Conservation (phyloP, 2,797 vertebrate species). For the Epinephelus awoara region DNA sequence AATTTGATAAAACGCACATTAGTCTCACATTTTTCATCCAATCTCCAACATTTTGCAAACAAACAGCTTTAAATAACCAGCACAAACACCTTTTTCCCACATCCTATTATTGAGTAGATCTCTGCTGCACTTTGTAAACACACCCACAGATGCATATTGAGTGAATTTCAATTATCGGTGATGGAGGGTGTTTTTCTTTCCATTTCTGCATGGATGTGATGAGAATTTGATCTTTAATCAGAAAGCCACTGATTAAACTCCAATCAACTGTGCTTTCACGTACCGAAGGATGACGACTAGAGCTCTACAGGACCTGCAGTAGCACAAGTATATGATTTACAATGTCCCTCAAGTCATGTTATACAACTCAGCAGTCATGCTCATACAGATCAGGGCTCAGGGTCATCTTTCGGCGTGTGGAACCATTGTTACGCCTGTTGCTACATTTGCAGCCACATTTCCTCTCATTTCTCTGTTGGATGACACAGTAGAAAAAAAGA, state of each 20-base stretch:
- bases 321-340: slow-evolving; percentile 53
- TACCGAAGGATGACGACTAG: slow-evolving; percentile 85
- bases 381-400: slow-evolving; percentile 68
- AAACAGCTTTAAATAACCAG: slow-evolving; percentile 34
- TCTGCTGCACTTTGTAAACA: slow-evolving; percentile 51
- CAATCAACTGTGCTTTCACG: slow-evolving; percentile 85
- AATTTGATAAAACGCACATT: slow-evolving; percentile 50
- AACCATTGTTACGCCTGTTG: slow-evolving; percentile 84
- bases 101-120: slow-evolving; percentile 19
- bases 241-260: slow-evolving; percentile 88
- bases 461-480: slow-evolving; percentile 80
- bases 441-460: slow-evolving; percentile 83
- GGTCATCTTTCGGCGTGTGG: slow-evolving; percentile 88
- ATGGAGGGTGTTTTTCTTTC: slow-evolving; percentile 87
- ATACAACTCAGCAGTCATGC: slow-evolving; percentile 53
- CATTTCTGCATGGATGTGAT: slow-evolving; percentile 90
- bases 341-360: slow-evolving; percentile 56
- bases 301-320: slow-evolving; percentile 65
- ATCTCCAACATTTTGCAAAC: slow-evolving; percentile 22
- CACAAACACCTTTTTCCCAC: slow-evolving; percentile 32
- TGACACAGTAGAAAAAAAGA: slow-evolving; percentile 62
- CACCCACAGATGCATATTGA: slow-evolving; percentile 52
- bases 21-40: slow-evolving; percentile 39
- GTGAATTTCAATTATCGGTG: slow-evolving; percentile 90
- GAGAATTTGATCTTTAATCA: slow-evolving; percentile 88